phyloP scores from a whole-genome alignment of 1,140 invertebrate species.

The Megalopta genalis region DNA sequence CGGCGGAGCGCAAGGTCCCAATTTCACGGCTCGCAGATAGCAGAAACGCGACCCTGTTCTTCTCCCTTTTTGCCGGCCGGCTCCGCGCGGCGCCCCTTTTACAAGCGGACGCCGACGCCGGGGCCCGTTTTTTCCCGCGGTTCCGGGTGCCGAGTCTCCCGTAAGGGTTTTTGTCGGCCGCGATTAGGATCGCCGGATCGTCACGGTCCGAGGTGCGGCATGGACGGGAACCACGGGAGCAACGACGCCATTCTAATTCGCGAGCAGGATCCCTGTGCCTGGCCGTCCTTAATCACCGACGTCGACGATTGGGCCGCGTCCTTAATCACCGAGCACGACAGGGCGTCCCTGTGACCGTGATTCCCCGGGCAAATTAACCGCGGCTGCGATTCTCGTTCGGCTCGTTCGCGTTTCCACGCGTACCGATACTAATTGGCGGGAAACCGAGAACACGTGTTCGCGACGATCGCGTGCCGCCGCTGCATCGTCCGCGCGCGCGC shows the following conservation, averaged over 20 bases:
- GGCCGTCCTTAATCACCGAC: background rate
- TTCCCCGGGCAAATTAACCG: background rate
- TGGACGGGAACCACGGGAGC: too few relatives aligned
- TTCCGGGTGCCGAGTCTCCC: background rate
- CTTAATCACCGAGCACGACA: background rate
- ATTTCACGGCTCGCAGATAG: conserved; percentile 21
- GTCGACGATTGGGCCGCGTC: too few relatives aligned
- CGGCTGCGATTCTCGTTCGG: background rate
- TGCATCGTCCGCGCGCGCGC: too few relatives aligned
- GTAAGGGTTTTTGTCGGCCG: background rate
- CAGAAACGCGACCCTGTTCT: background rate
- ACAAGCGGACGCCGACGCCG: background rate
- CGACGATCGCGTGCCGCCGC: conserved; percentile 17
- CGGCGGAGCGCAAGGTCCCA: background rate
- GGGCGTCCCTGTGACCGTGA: background rate
- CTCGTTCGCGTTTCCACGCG: background rate
- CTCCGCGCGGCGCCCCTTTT: background rate
- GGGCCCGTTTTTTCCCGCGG: background rate
- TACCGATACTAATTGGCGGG: background rate
- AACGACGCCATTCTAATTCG: background rate
- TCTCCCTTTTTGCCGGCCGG: conserved; percentile 6
- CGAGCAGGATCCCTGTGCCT: too few relatives aligned
- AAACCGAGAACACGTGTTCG: background rate
- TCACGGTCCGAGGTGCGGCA: background rate
- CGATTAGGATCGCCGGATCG: background rate